These are phyloP conservation scores for Salvator merianae DNA, from an alignment of 2,113 vertebrate genomes.

Conservation along the genomic window DNA sequence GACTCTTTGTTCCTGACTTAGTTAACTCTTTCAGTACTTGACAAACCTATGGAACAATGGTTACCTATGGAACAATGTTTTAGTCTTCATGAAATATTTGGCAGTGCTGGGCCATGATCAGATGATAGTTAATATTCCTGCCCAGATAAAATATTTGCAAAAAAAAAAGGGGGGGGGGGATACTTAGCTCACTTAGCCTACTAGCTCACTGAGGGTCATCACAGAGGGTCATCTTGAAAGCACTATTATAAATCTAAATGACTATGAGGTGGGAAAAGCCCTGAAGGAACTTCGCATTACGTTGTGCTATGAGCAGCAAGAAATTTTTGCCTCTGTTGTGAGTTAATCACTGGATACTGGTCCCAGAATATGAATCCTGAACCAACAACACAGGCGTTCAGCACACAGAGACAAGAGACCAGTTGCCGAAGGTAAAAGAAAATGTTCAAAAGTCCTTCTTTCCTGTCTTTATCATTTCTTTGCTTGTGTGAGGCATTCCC, in stretches of 20 bases:
- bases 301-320: not conserved
- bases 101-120: not conserved
- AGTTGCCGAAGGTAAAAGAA: slow-evolving; percentile 54
- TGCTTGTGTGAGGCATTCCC: not conserved
- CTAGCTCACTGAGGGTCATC: not conserved
- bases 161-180: no score
- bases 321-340: slow-evolving; percentile 16
- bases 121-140: no score
- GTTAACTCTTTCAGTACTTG: no score
- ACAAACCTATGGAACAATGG: no score
- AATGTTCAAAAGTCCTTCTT: not conserved
- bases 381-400: slow-evolving; percentile 36
- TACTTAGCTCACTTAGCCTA: no score
- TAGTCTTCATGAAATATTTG: not conserved
- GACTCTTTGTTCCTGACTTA: no score
- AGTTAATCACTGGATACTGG: slow-evolving; percentile 19
- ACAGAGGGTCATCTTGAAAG: not conserved
- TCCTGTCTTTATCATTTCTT: not conserved
- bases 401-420: slow-evolving; percentile 42
- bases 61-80: not conserved
- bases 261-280: not conserved
- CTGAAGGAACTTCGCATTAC: no score
- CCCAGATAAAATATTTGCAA: slow-evolving; percentile 14
- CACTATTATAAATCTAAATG: not conserved
- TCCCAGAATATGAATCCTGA: slow-evolving; percentile 29